Conservation (phyloP, 30 jellyfish, hydroid and myxozoan genomes). For the Cassiopea xamachana region DNA sequence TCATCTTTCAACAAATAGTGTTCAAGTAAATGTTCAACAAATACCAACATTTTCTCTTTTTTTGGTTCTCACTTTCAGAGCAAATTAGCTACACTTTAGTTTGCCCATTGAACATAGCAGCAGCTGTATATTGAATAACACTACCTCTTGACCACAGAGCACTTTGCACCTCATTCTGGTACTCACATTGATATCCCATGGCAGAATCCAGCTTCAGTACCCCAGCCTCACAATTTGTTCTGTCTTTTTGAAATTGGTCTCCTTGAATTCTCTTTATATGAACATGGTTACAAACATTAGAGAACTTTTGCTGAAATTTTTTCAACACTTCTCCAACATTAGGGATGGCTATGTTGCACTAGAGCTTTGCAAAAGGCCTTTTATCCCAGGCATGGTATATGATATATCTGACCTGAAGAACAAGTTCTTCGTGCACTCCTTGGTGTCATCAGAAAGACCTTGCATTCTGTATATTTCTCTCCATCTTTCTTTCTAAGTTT, state of each 20-base stretch:
- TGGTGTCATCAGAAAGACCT: constrained; percentile 48
- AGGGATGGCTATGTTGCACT: not conserved
- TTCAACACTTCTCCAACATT: constrained; percentile 16
- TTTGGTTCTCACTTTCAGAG: constrained; percentile 39
- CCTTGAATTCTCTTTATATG: constrained; percentile 53
- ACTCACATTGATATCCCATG: constrained; percentile 58
- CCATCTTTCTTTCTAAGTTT: constrained; percentile 14
- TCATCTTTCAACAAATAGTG: constrained; percentile 26
- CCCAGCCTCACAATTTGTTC: constrained; percentile 30
- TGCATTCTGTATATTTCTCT: constrained; percentile 33
- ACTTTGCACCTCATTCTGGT: constrained; percentile 60
- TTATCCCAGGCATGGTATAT: constrained; percentile 60
- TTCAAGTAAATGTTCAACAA: constrained; percentile 41
- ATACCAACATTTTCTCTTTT: constrained; percentile 30
- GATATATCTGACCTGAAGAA: constrained; percentile 57
- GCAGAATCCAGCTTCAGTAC: constrained; percentile 58
- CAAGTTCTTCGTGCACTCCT: constrained; percentile 40
- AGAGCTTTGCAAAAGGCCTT: constrained; percentile 16
- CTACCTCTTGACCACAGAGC: constrained; percentile 53
- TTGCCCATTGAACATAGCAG: constrained; percentile 22
- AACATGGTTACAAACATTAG: constrained; percentile 29
- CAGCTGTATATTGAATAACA: constrained; percentile 45
- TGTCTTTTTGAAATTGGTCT: constrained; percentile 59
- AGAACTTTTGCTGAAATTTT: constrained; percentile 1
- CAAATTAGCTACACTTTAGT: constrained; percentile 30